Evolutionary conservation across 2,888 invertebrate species (phyloP).

Genomic region (Halocaridina rubra): DNA sequence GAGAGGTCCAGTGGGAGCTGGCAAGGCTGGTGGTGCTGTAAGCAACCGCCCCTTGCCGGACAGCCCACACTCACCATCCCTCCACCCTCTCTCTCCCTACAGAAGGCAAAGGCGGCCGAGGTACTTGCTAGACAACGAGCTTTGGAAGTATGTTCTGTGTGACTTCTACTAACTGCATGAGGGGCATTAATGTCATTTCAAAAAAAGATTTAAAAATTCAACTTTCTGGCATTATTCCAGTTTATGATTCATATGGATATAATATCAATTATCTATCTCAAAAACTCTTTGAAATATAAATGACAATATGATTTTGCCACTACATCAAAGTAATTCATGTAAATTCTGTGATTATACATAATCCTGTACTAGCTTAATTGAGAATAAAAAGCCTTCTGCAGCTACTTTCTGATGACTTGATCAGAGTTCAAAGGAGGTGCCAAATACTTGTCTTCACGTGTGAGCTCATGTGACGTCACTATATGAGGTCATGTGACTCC

Average conservation of each 20-base stretch:
- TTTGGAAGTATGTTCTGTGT: conserved; percentile 53
- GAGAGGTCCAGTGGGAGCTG: too few species aligned
- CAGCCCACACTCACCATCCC: conserved; percentile 16
- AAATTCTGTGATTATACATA: too few species aligned
- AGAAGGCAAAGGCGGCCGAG: conserved; percentile 58
- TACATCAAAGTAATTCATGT: too few species aligned
- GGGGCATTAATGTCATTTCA: conserved; percentile 1
- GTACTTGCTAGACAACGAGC: conserved; percentile 60
- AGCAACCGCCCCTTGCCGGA: conserved; percentile 23
- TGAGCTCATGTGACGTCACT: conserved; percentile 42
- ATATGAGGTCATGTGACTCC: conserved; percentile 31
- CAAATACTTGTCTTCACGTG: conserved; percentile 6
- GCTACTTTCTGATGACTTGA: background rate
- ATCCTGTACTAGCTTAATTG: too few species aligned
- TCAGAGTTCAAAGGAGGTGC: background rate
- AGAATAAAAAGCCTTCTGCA: background rate
- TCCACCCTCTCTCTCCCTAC: conserved; percentile 43
- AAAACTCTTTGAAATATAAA: too few species aligned
- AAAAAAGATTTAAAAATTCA: background rate
- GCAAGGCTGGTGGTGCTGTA: conserved; percentile 33
- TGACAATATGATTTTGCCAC: too few species aligned
- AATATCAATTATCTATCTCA: too few species aligned
- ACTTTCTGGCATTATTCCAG: background rate
- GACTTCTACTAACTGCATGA: conserved; percentile 46
- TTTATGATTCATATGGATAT: too few species aligned